Percentiles rank a stretch among this genome's conserved stretches.
Evolutionary conservation across 2,888 invertebrate species (phyloP).

Genomic region (Hypselothyrea guttata): DNA sequence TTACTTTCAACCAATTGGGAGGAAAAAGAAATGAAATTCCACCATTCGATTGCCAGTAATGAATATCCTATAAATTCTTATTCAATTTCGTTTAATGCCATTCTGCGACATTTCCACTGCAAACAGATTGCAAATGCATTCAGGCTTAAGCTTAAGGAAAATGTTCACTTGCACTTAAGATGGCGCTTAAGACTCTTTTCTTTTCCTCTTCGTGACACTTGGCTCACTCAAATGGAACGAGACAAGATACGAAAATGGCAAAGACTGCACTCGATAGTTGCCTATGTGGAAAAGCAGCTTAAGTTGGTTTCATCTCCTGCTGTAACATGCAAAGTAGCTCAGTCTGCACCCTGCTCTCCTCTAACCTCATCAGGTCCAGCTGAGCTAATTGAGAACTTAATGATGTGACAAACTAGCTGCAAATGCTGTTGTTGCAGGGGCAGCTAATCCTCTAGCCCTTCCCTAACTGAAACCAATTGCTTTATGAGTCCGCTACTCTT

Average conservation of each 20-base stretch:
- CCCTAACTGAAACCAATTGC: slow-evolving; percentile 20
- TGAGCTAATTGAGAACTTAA: slow-evolving; percentile 59
- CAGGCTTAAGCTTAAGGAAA: slow-evolving; percentile 12
- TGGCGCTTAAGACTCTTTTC: slow-evolving; percentile 12
- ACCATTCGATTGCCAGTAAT: too few relatives aligned
- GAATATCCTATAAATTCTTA: background rate
- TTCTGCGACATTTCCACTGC: background rate
- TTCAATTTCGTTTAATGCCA: slow-evolving; percentile 1
- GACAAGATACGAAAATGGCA: slow-evolving; percentile 33
- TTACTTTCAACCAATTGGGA: background rate
- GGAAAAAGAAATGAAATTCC: too few relatives aligned
- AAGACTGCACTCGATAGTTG: slow-evolving; percentile 38
- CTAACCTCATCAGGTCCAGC: slow-evolving; percentile 11
- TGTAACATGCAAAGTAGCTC: slow-evolving; percentile 49
- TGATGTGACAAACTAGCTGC: slow-evolving; percentile 56
- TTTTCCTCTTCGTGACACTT: slow-evolving; percentile 6
- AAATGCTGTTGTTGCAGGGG: slow-evolving; percentile 12
- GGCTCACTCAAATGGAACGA: slow-evolving; percentile 25
- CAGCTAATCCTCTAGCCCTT: slow-evolving; percentile 25
- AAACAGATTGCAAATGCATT: slow-evolving; percentile 10
- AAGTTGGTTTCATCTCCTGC: slow-evolving; percentile 25
- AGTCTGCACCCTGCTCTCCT: background rate
- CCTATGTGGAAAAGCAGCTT: slow-evolving; percentile 30
- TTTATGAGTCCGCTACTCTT: slow-evolving; percentile 5
- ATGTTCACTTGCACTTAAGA: slow-evolving; percentile 19